Base-by-base conservation (phyloP, 2,888 invertebrate species). In the Epistrophe eligans region DNA sequence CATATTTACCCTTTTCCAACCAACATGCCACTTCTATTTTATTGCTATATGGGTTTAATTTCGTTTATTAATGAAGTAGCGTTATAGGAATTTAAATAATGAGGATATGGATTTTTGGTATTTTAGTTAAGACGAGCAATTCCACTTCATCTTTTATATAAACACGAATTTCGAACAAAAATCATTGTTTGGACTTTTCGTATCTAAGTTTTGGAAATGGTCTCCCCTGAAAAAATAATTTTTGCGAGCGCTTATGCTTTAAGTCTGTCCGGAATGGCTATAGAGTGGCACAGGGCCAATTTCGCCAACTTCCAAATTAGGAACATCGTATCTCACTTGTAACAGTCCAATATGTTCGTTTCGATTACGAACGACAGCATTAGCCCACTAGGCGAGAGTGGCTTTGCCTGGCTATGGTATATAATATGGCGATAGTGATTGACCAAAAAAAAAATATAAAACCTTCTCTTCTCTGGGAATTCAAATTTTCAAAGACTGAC, bases 311-410 rank as follows among this genome's bases (percentile, higher is more conserved):
- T 43, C 66, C 83, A 76, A 87, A 74, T 83, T 79, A 74, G 76
- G 76, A 79, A 72, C n/a, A 55, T 82, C n/a, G 48, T 74, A 79
- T 79, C 74, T 77, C 72, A 79, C 60, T 70, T 19, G 17, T 32
- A 70, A 58, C 76, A 71, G 55, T 67, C 48, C 55, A 67, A 77
- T 74, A 50, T 74, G 79, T 70, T 84, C 71, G 66, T 62, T 76
- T 81, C 77, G 62, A 79, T 79, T 77, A 85, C 57, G 57, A 67
- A 77, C 72, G 52, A 74, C 74, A 71, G 77, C 64, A 77, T 62
- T 62, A 40, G 79, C 60, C 83, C 83, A 79, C 35, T 79, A 70
- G 62, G 73, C 70, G 62, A 77, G 73, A 74, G 71, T 85, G 50
- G 45, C 45, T 38, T n/a, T 2, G 7, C 32, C 7, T 35, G 35